Conservation (phyloP, 2,888 invertebrate genomes). For the Ormyrus rosae region DNA sequence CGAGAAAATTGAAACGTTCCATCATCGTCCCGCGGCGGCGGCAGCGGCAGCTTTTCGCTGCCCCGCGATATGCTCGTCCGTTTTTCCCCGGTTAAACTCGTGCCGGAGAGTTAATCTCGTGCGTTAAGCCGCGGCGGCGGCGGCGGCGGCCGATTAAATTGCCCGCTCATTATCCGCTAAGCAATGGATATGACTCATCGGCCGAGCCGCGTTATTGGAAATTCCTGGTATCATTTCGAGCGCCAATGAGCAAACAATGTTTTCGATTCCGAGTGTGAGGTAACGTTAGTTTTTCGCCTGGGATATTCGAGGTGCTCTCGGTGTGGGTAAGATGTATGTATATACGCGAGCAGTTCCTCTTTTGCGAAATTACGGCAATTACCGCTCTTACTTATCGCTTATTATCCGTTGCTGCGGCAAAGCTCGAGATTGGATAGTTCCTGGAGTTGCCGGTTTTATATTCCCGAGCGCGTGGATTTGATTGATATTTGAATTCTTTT, state of each 20-base stretch:
- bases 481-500: too few species aligned
- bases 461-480: too few species aligned
- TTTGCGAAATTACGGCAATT: constrained; percentile 42
- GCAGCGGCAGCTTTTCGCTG: neutral
- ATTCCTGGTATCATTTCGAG: constrained; percentile 25
- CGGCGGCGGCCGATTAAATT: constrained; percentile 25
- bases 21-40: too few species aligned
- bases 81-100: too few species aligned
- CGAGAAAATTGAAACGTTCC: constrained; percentile 26
- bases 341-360: constrained; percentile 11
- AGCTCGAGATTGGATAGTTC: constrained; percentile 2
- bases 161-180: constrained; percentile 24
- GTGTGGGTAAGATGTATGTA: constrained; percentile 6
- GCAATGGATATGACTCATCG: constrained; percentile 35
- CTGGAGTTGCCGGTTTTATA: constrained; percentile 24
- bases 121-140: too few species aligned
- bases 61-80: neutral
- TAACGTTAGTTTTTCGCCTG: constrained; percentile 29
- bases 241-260: constrained; percentile 35
- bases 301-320: too few species aligned
- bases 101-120: constrained; percentile 12
- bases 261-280: constrained; percentile 34
- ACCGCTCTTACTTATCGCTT: constrained; percentile 30
- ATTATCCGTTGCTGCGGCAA: constrained; percentile 16
- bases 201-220: constrained; percentile 8